These are phyloP conservation scores for Habrosyne pyritoides DNA, from an alignment of 2,888 invertebrate genomes.

Conservation along the genomic window DNA sequence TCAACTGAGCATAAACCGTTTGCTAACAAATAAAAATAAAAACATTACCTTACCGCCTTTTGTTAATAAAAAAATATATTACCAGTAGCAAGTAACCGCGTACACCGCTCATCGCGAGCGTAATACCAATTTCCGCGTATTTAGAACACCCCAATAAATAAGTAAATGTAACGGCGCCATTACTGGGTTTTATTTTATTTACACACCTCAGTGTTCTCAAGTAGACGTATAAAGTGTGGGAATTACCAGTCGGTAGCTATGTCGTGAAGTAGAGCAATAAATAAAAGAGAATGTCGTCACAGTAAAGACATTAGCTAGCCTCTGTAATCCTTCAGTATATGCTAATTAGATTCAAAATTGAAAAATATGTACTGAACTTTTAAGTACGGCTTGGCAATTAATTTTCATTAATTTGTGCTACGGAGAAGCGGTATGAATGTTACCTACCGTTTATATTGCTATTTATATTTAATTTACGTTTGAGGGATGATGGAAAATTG, in stretches of 20 bases:
- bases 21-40: slow-evolving; percentile 4
- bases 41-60: slow-evolving; percentile 5
- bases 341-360: not conserved
- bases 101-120: slow-evolving; percentile 15
- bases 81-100: not conserved
- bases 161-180: slow-evolving; percentile 60
- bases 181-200: slow-evolving; percentile 72
- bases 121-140: slow-evolving; percentile 36
- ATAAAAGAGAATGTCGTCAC: slow-evolving; percentile 28
- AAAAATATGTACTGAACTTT: not conserved
- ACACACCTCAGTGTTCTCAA: slow-evolving; percentile 61
- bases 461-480: no score
- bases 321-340: not conserved
- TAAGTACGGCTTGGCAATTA: not conserved
- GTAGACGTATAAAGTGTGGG: slow-evolving; percentile 66
- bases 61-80: not conserved
- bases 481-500: not conserved
- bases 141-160: slow-evolving; percentile 55
- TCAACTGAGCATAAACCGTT: not conserved
- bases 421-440: not conserved
- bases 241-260: slow-evolving; percentile 58
- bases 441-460: not conserved
- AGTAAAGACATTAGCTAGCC: not conserved
- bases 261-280: slow-evolving; percentile 48
- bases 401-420: not conserved